Evolutionary conservation across 1,140 invertebrate genomes (phyloP), one percentile per base, ranked within the genome.

Genomic region (Megathymus violae): DNA sequence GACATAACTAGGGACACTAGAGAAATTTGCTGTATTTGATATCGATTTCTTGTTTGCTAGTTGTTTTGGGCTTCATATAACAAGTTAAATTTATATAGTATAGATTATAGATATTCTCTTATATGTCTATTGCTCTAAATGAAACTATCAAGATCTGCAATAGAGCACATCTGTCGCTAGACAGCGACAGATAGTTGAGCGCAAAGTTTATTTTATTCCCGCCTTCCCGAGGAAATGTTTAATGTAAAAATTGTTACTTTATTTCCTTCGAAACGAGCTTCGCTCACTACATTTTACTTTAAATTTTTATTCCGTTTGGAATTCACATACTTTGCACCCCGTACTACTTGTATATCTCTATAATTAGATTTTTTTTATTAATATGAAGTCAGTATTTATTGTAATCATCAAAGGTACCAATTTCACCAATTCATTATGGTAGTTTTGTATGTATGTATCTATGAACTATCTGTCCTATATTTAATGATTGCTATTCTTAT

Each of bases 131-230:
- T 16, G n/a, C 25, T 48, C 14, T 48, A 16, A 31, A 41, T 25
- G 40, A 56, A n/a, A 16, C 22, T 56, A 56, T 56, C 40, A 56
- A 44, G 22, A 17, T 3, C 52, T 31, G 52, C 43, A 44, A 43
- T 44, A 31, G 40, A 56, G 41, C 52, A 34, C 52, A 56, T 56
- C 40, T 44, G 22, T 56, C 14, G 52, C 14, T 4, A 56, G 52
- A 56, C 52, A 56, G 5, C 40, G 52, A 56, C 40, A 56, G 40
- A 44, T 56, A 56, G 52, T 56, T 56, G 10, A 41, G 17, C 52
- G 40, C 17, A 17, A 56, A 56, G 14, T 56, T 14, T 25, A 17
- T 56, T 56, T 44, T 56, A 48, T 48, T 31, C 13, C 13, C 51
- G 31, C 43, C 14, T 56, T 56, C 10, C 22, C 41, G 40, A 9